Conservation (phyloP, 2,888 invertebrate genomes). For the Teleogryllus oceanicus region DNA sequence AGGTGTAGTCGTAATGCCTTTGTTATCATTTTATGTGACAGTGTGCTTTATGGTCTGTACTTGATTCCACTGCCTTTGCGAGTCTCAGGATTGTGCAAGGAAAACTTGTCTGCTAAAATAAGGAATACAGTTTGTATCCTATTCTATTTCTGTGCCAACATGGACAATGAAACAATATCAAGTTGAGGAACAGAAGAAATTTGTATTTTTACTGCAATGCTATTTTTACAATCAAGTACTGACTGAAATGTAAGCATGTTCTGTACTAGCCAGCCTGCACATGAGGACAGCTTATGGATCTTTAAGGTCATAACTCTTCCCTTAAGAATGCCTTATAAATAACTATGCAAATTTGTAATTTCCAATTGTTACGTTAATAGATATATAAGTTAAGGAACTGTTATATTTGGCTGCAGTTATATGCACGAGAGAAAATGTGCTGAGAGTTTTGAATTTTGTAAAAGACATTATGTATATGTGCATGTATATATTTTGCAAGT, state of each 20-base stretch:
- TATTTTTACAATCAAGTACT: slow-evolving; percentile 24
- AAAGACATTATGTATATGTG: neutral
- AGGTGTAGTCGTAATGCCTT: slow-evolving; percentile 18
- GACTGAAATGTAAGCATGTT: slow-evolving; percentile 6
- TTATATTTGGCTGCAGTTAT: neutral
- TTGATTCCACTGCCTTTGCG: slow-evolving; percentile 12
- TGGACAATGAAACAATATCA: slow-evolving; percentile 11
- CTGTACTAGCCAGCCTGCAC: slow-evolving; percentile 18
- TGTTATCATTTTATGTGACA: slow-evolving; percentile 4
- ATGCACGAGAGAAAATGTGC: neutral
- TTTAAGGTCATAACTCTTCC: neutral
- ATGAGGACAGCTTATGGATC: neutral
- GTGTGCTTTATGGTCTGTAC: slow-evolving; percentile 18
- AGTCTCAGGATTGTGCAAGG: slow-evolving; percentile 4
- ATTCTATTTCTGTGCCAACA: slow-evolving; percentile 18
- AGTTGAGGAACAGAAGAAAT: neutral
- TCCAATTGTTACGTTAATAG: slow-evolving; percentile 6
- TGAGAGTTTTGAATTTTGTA: neutral
- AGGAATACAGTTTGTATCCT: neutral
- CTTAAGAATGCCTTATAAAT: neutral
- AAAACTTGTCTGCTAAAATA: neutral
- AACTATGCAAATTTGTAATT: neutral
- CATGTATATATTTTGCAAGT: neutral
- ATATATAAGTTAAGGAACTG: neutral
- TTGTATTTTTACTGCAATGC: slow-evolving; percentile 25